These are phyloP conservation scores for Alviniconcha strummeri DNA, from an alignment of 2,888 invertebrate species.

Conservation along the genomic window DNA sequence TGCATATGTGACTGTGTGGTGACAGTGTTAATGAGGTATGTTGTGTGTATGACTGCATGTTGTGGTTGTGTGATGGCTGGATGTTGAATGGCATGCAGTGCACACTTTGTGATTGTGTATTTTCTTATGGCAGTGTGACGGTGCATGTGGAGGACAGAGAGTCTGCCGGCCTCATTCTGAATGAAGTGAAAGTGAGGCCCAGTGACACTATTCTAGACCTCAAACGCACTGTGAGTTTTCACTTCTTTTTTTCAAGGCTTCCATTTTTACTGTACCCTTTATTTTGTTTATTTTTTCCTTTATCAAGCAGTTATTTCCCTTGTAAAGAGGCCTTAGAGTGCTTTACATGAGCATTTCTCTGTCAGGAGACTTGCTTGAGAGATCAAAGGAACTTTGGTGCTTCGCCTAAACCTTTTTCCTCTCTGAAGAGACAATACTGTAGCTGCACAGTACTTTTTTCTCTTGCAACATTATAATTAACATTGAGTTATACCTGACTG, in stretches of 20 bases:
- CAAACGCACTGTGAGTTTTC: conserved; percentile 53
- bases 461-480: too few species aligned
- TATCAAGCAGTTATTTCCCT: too few species aligned
- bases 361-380: too few species aligned
- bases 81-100: too few species aligned
- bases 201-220: conserved; percentile 59
- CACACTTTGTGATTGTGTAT: neutral
- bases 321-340: too few species aligned
- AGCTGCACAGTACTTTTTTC: too few species aligned
- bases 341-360: too few species aligned
- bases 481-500: too few species aligned
- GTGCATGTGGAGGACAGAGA: conserved; percentile 63
- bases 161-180: conserved; percentile 51
- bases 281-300: neutral
- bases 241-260: neutral
- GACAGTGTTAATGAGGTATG: neutral
- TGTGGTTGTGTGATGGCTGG: neutral
- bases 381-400: too few species aligned
- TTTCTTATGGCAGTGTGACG: conserved; percentile 51
- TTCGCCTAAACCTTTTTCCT: too few species aligned
- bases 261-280: neutral
- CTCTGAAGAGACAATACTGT: too few species aligned
- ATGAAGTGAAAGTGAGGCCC: conserved; percentile 49
- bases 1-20: too few species aligned
- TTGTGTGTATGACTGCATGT: neutral